Conservation (phyloP, 1,140 invertebrate species). For the Drosophila sp. region DNA sequence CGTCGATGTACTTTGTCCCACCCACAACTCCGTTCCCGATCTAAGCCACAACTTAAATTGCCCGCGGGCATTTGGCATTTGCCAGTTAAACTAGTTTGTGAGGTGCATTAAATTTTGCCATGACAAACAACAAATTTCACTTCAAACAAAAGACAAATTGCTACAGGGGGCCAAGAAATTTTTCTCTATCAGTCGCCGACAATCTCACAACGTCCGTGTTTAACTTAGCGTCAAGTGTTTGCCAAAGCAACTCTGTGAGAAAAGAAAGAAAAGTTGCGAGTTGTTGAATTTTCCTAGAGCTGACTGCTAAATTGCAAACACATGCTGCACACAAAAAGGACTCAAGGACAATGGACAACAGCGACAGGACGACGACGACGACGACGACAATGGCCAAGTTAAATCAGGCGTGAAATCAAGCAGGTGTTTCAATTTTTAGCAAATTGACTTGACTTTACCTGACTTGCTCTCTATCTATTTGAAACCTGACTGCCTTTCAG, state of each 20-base stretch:
- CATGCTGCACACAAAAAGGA: constrained; percentile 58
- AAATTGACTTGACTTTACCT: constrained; percentile 76
- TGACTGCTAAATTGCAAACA: constrained; percentile 82
- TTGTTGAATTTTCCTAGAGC: constrained; percentile 70
- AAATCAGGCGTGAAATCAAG: constrained; percentile 82
- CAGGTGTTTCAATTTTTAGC: constrained; percentile 82
- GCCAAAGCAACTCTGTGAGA: constrained; percentile 51
- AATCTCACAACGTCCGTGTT: constrained; percentile 64
- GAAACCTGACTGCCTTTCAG: constrained; percentile 10
- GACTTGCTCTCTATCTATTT: constrained; percentile 2
- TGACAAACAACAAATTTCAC: constrained; percentile 80
- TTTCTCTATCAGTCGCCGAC: constrained; percentile 60
- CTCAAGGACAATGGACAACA: constrained; percentile 34
- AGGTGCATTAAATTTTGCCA: constrained; percentile 66
- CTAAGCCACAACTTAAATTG: constrained; percentile 3
- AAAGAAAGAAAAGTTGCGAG: constrained; percentile 26
- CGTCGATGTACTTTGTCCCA: constrained; percentile 25
- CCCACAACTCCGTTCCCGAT: neutral
- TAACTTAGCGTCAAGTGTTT: constrained; percentile 70
- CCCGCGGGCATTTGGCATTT: constrained; percentile 38
- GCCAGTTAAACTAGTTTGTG: constrained; percentile 45
- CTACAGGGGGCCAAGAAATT: constrained; percentile 62
- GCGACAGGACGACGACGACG: constrained; percentile 4
- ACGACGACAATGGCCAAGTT: constrained; percentile 74
- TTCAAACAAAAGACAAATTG: constrained; percentile 83